Evolutionary conservation across 2,797 vertebrate genomes (phyloP).

Genomic region (Artibeus jamaicensis): DNA sequence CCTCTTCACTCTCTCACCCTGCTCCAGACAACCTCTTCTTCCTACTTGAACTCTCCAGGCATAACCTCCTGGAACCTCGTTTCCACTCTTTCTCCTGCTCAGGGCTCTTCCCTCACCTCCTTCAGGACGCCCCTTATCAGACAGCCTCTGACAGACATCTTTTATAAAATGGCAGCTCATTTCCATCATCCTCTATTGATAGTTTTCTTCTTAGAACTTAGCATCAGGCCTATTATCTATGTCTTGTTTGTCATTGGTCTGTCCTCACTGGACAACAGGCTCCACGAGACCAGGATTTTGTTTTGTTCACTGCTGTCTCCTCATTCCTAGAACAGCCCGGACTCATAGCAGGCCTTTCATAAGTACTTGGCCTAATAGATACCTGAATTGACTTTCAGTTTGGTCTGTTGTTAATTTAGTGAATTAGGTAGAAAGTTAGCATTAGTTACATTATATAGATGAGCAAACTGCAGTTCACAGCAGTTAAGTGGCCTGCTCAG

Average conservation of each 20-base stretch:
- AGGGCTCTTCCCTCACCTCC: neutral
- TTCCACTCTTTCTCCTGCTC: neutral
- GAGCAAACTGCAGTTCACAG: neutral
- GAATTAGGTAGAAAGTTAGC: conserved; percentile 26
- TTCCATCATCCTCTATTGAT: neutral
- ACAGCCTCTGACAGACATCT: neutral
- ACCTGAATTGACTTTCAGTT: neutral
- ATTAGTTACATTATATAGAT: neutral
- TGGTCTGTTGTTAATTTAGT: neutral
- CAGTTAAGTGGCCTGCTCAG: neutral
- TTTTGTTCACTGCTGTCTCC: neutral
- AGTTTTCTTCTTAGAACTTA: neutral
- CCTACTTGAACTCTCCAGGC: neutral
- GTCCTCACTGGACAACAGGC: neutral
- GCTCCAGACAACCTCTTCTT: neutral
- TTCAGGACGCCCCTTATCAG: neutral
- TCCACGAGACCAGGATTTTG: neutral
- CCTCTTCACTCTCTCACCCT: neutral
- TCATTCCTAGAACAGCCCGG: neutral
- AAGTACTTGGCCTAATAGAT: neutral
- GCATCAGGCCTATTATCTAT: neutral
- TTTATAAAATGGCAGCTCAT: neutral
- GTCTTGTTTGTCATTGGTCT: neutral
- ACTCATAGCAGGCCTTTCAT: neutral
- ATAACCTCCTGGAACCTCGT: neutral